Percentiles rank a stretch among this genome's conserved stretches.
Conservation (phyloP, 2,888 invertebrate genomes). For the Polydrusus pterygomalis region DNA sequence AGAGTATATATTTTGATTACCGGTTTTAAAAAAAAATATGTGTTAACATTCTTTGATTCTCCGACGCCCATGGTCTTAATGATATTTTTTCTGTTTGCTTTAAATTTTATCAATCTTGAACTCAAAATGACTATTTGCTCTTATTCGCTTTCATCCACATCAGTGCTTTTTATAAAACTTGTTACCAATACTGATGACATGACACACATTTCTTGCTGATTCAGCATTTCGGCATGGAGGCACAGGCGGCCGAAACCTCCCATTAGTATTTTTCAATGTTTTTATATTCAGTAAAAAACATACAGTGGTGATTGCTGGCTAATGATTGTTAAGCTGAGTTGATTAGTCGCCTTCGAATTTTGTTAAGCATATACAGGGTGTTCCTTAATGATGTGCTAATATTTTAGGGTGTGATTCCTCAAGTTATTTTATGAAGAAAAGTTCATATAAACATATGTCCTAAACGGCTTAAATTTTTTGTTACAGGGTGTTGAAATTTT, state of each 20-base stretch:
- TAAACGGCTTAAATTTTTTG: too few species aligned
- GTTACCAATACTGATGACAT: constrained; percentile 13
- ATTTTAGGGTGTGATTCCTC: background rate
- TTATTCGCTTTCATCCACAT: constrained; percentile 3
- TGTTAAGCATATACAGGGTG: too few species aligned
- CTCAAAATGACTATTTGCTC: background rate
- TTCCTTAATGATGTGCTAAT: too few species aligned
- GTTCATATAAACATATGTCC: too few species aligned
- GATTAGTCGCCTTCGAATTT: too few species aligned
- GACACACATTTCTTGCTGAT: constrained; percentile 12
- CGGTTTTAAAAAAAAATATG: too few species aligned
- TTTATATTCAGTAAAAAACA: constrained; percentile 12
- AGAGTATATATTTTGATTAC: too few species aligned
- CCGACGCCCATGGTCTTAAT: too few species aligned
- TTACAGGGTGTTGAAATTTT: too few species aligned
- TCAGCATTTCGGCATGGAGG: background rate
- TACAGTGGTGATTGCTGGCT: background rate
- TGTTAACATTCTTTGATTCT: too few species aligned
- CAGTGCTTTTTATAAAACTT: constrained; percentile 17
- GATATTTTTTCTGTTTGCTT: background rate
- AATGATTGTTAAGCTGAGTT: background rate
- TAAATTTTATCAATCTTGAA: background rate
- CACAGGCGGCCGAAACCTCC: background rate
- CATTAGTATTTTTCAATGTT: constrained; percentile 5
- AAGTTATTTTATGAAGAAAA: too few species aligned